Evolutionary conservation across 2,888 invertebrate genomes (phyloP), one percentile per base, ranked within the genome.

Genomic region (Synergus laeviventris): DNA sequence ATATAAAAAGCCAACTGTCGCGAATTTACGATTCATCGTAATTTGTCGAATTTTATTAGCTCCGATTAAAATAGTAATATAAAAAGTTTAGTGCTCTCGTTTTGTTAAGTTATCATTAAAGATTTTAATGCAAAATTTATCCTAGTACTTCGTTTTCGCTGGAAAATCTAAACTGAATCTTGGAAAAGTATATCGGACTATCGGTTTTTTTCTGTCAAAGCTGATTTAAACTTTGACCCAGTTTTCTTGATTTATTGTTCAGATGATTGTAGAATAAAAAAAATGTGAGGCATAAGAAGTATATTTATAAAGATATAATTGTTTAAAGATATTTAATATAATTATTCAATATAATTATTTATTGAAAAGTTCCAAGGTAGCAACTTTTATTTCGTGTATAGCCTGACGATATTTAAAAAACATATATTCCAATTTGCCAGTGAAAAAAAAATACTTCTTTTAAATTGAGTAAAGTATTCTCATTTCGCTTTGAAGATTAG

Each of bases 371-470:
- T n/a, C 2, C 8, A n/a, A n/a, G n/a, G n/a, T 16, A 45, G 16
- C 16, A 42, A 16, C 5, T 49, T 49, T 18, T 49, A 1, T 49
- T 49, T 18, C 9, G 9, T n/a, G n/a, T 49, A 8, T n/a, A 9
- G 8, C 8, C n/a, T n/a, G n/a, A 49, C 49, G 49, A 49, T 49
- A 49, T 49, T 8, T 49, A 39, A 66, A 49, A 75, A 75, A 31
- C 31, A 31, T 75, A 64, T n/a, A 56, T 38, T 18, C 24, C 42
- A 75, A 74, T 18, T 36, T 24, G 38, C 24, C 45, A 70, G 18
- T 42, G 7, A 38, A 79, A 59, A 70, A 70, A 78, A 70, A 78
- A 76, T 61, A 49, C 11, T 24, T 60, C 60, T 45, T 49, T 49
- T 39, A 21, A 42, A 39, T 21, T 45, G 39, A 66, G 45, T 21